Evolutionary conservation across 2,113 vertebrate genomes (phyloP).

Genomic region (Empidonax alnorum): DNA sequence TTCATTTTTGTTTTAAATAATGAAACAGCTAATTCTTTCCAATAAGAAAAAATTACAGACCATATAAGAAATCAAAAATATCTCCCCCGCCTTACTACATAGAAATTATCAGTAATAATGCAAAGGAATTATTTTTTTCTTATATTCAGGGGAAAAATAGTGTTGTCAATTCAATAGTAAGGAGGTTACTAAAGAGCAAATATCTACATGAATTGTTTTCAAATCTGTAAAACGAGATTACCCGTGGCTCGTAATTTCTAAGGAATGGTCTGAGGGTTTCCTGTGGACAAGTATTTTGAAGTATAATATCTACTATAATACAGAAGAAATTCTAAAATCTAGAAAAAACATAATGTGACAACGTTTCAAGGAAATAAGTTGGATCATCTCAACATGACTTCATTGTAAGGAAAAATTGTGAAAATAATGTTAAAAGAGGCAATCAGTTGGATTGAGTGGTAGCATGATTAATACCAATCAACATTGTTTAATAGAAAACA

Average conservation of each 20-base stretch:
- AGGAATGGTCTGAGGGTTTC: neutral
- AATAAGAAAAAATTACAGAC: neutral
- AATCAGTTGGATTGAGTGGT: slow-evolving; percentile 54
- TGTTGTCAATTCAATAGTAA: neutral
- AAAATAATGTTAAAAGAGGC: slow-evolving; percentile 51
- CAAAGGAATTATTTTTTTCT: neutral
- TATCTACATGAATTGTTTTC: neutral
- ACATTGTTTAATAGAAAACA: slow-evolving; percentile 59
- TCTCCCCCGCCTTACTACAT: neutral
- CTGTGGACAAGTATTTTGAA: neutral
- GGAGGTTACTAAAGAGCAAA: neutral
- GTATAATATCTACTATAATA: neutral
- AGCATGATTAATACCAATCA: slow-evolving; percentile 66
- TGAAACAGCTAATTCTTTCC: neutral
- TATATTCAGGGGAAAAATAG: neutral
- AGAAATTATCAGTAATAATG: neutral
- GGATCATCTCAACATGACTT: slow-evolving; percentile 19
- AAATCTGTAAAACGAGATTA: neutral
- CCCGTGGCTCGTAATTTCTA: neutral
- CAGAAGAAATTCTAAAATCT: neutral
- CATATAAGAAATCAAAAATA: neutral
- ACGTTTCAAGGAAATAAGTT: slow-evolving; percentile 4
- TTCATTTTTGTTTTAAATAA: neutral
- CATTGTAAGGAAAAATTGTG: slow-evolving; percentile 23
- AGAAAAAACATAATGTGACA: neutral